phyloP scores from a whole-genome alignment of 2,113 vertebrate genomes.

The Microcebus griseorufus region DNA sequence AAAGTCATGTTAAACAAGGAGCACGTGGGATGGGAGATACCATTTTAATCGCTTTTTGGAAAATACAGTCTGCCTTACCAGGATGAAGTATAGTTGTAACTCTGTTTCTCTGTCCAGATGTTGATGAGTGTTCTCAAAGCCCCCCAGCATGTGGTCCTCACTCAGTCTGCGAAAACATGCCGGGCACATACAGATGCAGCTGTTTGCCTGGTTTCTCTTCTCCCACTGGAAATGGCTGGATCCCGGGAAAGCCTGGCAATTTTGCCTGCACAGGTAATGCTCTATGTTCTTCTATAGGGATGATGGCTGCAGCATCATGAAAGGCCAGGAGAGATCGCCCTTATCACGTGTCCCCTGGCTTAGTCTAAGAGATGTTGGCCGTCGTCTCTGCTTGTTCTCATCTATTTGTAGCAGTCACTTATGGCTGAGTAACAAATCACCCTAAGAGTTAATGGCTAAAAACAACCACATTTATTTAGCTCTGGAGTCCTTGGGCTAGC shows the following conservation, averaged over 20 bases:
- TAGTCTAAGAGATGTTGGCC: neutral
- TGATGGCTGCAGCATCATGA: neutral
- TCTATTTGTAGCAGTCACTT: neutral
- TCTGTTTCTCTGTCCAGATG: conserved; percentile 28
- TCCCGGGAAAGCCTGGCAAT: fast-evolving
- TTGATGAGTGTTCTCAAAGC: conserved; percentile 38
- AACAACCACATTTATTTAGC: neutral
- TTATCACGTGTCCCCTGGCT: neutral
- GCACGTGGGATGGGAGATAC: neutral
- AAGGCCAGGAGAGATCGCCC: neutral
- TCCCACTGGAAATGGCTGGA: neutral
- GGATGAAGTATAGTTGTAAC: neutral
- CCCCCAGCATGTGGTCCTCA: neutral
- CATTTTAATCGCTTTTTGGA: too few species aligned
- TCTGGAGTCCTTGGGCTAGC: neutral
- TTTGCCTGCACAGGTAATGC: neutral
- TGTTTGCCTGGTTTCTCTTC: conserved; percentile 43
- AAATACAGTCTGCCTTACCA: neutral
- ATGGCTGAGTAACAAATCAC: neutral
- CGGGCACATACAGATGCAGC: neutral
- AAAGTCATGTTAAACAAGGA: neutral
- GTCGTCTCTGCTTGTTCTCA: neutral
- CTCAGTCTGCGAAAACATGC: neutral
- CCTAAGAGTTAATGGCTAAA: neutral
- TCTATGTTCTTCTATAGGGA: neutral